phyloP scores from a whole-genome alignment of 2,113 vertebrate genomes.

The Condylura cristata region DNA sequence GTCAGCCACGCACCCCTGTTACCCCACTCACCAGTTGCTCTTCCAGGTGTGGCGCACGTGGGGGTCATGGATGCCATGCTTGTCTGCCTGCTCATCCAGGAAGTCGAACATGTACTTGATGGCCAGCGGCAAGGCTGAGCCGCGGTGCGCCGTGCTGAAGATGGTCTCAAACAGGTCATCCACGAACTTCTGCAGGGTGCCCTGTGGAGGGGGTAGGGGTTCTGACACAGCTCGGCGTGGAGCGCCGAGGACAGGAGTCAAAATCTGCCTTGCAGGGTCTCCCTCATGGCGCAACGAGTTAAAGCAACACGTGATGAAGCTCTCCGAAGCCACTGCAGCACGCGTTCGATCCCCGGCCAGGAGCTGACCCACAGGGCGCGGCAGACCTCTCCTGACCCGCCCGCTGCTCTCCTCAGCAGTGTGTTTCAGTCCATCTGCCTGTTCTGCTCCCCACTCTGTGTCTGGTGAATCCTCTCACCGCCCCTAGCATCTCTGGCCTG shows the following conservation, averaged over 20 bases:
- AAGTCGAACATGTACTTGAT: conserved; percentile 99
- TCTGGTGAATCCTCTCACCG: too few relatives aligned
- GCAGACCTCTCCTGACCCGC: too few relatives aligned
- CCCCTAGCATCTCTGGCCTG: too few relatives aligned
- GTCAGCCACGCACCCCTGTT: rapidly evolving
- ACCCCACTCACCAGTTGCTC: conserved; percentile 96
- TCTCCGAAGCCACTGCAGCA: too few relatives aligned
- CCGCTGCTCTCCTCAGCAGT: too few relatives aligned
- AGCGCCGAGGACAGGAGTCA: not conserved
- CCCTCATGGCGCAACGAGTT: too few relatives aligned
- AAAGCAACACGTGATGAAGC: too few relatives aligned
- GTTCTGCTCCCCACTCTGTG: too few relatives aligned
- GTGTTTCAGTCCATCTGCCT: too few relatives aligned
- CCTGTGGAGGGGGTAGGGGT: conserved; percentile 82
- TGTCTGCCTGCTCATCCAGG: conserved; percentile 98
- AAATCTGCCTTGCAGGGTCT: too few relatives aligned
- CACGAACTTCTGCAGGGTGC: conserved; percentile 98
- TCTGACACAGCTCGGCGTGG: not conserved
- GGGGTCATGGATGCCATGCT: conserved; percentile 97
- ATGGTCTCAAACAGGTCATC: conserved; percentile 99
- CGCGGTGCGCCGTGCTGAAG: conserved; percentile 98
- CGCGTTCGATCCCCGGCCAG: too few relatives aligned
- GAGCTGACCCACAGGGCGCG: too few relatives aligned
- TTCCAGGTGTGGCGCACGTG: conserved; percentile 99
- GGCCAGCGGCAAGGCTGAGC: conserved; percentile 96